Base-by-base conservation (phyloP, 1,140 invertebrate species). In the Amyelois transitella region DNA sequence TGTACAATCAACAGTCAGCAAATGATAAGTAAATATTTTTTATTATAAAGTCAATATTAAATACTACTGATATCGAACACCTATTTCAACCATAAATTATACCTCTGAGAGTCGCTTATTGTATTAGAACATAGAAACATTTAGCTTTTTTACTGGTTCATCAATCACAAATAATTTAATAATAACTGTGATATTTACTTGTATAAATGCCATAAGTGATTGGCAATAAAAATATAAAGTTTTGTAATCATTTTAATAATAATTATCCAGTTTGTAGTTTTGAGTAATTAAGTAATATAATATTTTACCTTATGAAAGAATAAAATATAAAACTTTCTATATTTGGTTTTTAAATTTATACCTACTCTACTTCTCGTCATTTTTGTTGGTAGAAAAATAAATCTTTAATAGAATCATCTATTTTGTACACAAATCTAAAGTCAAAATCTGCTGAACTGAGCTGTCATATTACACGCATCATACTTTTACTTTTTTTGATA, bases 111-210 rank as follows among this genome's bases (percentile, higher is more conserved):
- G 63, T 75, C 70, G 54, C 67, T 69, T 57, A 66, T 67, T 64
- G 66, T 64, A 63, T 61, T 66, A 72, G 62, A 65, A 67, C 56
- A 45, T 69, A 67, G 20, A 17, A 1, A 61, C 54, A 61, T 65
- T 64, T 77, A 76, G 72, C 58, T 64, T 65, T 72, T 76, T 75
- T 77, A 76, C 71, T 74, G 73, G 65, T 75, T 70, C 63, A 76
- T 86, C 71, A 69, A 76, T 79, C 79, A 84, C 77, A 86, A 80
- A 77, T 76, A 74, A 75, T 83, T 81, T 82, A 83, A 86, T 82
- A 73, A 84, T 77, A 83, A 87, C 84, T 86, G 82, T 87, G 84
- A 87, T 87, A 87, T 85, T 87, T 87, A 85, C 77, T 85, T 87
- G 81, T 84, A 64, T 74, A 77, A 70, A 76, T 73, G 73, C 76